Base-by-base conservation (phyloP, 2,113 vertebrate species). In the Spermophilus dauricus region DNA sequence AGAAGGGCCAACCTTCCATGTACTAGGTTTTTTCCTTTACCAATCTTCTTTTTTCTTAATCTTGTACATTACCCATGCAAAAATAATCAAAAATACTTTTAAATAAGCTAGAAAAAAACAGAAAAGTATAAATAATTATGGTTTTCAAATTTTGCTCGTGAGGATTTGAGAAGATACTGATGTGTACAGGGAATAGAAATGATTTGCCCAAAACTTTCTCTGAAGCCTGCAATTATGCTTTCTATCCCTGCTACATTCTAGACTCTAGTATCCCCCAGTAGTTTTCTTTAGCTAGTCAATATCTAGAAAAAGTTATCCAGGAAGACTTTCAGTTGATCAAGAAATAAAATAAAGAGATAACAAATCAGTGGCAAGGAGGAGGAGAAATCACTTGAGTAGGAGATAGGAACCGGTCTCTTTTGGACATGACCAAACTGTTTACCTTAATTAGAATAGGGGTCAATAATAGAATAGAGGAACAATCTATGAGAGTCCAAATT, bases 261-360 rank as follows among this genome's bases (percentile, higher is more conserved):
- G 48, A 37, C 14, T 76, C 58, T 94, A 32, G 16, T 83, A 95
- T 76, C 20, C 30, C 26, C 24, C 42, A 69, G 5, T 84, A 86
- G 20, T 92, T 82, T 92, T 70, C n/a, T 84, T 85, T 95, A 93
- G 51, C 42, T 95, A 83, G 18, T 85, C 18, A 95, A 61, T 56
- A 93, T 51, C 48, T 94, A 48, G 42, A 80, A 83, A 94, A 93
- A 73, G 42, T 61, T 39, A 86, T 45, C 18, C 67, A 89, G 34
- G n/a, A 87, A 95, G 45, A 77, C 3, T 86, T 58, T 34, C 26
- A 42, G 42, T 88, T 30, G 56, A 85, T 39, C 78, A 89, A 81
- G 61, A 95, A 95, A 95, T 22, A 1, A n/a, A 58, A 24, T 20
- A 51, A 89, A 32, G 56, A 45, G 11, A 89, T 80, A 72, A 78